Evolutionary conservation across 1,140 invertebrate genomes (phyloP).

Genomic region (Drosophila albomicans): DNA sequence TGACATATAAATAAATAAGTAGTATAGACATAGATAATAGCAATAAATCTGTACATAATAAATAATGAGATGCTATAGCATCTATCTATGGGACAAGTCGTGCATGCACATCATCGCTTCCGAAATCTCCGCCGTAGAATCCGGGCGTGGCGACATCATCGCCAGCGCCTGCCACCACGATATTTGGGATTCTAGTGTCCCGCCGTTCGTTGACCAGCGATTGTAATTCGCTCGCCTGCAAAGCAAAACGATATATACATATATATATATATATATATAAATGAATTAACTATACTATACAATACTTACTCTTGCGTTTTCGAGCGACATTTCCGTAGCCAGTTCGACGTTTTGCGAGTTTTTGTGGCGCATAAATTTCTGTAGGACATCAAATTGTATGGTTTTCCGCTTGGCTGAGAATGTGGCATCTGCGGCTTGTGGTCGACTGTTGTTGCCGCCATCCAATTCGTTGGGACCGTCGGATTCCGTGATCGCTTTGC

Average conservation of each 20-base stretch:
- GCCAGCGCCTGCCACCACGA: conserved; percentile 54
- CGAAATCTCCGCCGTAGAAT: conserved; percentile 47
- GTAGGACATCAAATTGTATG: conserved; percentile 52
- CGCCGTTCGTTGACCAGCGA: conserved; percentile 47
- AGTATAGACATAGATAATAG: conserved; percentile 8
- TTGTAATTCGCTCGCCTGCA: conserved; percentile 58
- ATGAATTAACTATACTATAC: not conserved
- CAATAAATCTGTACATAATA: not conserved
- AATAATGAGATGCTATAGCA: too few species aligned
- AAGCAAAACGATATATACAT: not conserved
- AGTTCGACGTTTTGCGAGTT: conserved; percentile 38
- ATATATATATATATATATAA: not conserved
- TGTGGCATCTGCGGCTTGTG: conserved; percentile 36
- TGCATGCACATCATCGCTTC: conserved; percentile 69
- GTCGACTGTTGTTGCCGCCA: conserved; percentile 12
- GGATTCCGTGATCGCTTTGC: conserved; percentile 37
- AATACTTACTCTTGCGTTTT: conserved; percentile 63
- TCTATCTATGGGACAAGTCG: conserved; percentile 69
- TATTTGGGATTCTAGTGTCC: conserved; percentile 32
- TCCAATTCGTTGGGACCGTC: conserved; percentile 21
- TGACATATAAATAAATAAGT: not conserved
- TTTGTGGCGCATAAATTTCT: conserved; percentile 50
- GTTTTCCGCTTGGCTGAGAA: conserved; percentile 44
- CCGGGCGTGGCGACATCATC: conserved; percentile 43
- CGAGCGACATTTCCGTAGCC: conserved; percentile 66